phyloP scores from a whole-genome alignment of 2,113 vertebrate genomes.

The Proterorhinus semilunaris region DNA sequence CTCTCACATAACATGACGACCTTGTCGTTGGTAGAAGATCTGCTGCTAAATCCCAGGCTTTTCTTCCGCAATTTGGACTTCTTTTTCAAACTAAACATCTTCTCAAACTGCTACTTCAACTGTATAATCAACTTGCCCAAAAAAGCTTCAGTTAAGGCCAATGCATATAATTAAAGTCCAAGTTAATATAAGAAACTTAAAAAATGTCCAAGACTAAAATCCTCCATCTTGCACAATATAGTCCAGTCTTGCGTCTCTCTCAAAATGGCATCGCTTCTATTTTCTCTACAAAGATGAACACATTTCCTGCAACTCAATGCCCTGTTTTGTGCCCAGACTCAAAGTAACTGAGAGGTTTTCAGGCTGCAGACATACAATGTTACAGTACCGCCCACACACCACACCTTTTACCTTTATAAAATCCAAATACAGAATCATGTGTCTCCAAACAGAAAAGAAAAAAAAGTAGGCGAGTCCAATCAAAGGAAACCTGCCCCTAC shows the following conservation, averaged over 20 bases:
- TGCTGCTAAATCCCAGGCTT: constrained; percentile 34
- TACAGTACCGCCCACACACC: constrained; percentile 48
- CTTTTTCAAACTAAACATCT: constrained; percentile 63
- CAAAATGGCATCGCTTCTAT: background rate
- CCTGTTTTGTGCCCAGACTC: constrained; percentile 8
- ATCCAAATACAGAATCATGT: constrained; percentile 36
- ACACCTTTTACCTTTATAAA: constrained; percentile 49
- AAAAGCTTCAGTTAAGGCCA: background rate
- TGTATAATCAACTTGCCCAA: background rate
- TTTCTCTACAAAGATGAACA: background rate
- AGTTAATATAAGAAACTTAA: constrained; percentile 12
- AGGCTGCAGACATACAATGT: constrained; percentile 23
- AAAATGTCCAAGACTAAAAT: constrained; percentile 13
- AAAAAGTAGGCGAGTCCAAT: constrained; percentile 41
- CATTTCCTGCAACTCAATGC: constrained; percentile 13
- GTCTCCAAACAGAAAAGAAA: constrained; percentile 11
- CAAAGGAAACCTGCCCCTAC: constrained; percentile 55
- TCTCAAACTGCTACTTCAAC: background rate
- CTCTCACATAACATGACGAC: constrained; percentile 81
- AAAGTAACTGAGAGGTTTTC: constrained; percentile 22
- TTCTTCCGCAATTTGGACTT: constrained; percentile 58
- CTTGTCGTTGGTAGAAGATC: constrained; percentile 37
- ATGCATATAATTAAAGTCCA: constrained; percentile 6
- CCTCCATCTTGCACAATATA: constrained; percentile 15
- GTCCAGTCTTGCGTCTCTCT: constrained; percentile 5